phyloP scores from a whole-genome alignment of 1,140 invertebrate species.

The Solenopsis fugax region DNA sequence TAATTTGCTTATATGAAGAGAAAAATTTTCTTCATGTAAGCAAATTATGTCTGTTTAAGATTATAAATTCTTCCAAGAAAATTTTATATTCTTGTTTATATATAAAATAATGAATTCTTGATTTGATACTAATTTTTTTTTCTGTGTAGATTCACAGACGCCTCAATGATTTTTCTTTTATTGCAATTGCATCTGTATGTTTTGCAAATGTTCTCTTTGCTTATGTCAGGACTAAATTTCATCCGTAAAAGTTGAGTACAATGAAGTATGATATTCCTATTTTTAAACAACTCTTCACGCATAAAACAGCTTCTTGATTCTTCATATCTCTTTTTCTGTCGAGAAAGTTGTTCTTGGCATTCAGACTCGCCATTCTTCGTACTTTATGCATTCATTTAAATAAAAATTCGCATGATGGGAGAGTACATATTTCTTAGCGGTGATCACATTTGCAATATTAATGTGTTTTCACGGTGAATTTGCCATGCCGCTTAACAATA shows the following conservation, averaged over 20 bases:
- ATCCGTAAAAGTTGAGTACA: not conserved
- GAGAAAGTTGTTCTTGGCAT: not conserved
- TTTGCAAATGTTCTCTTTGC: not conserved
- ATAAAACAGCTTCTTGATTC: not conserved
- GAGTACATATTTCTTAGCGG: slow-evolving; percentile 31
- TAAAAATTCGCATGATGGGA: slow-evolving; percentile 56
- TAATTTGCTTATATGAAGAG: too few relatives aligned
- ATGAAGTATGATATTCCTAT: not conserved
- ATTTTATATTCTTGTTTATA: too few relatives aligned
- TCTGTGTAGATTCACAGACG: not conserved
- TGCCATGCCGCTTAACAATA: slow-evolving; percentile 58
- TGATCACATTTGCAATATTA: slow-evolving; percentile 27
- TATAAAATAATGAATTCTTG: too few relatives aligned
- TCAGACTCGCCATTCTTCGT: not conserved
- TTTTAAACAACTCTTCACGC: not conserved
- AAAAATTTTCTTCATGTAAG: too few relatives aligned
- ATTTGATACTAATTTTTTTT: too few relatives aligned
- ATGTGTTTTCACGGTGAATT: slow-evolving; percentile 62
- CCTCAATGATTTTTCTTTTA: not conserved
- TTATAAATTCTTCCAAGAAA: too few relatives aligned
- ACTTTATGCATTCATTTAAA: slow-evolving; percentile 12
- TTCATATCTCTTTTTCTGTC: not conserved
- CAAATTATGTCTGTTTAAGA: too few relatives aligned
- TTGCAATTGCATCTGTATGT: not conserved
- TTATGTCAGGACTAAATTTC: not conserved